Conservation (phyloP, 2,113 vertebrate genomes). For the Turdus rufiventris region DNA sequence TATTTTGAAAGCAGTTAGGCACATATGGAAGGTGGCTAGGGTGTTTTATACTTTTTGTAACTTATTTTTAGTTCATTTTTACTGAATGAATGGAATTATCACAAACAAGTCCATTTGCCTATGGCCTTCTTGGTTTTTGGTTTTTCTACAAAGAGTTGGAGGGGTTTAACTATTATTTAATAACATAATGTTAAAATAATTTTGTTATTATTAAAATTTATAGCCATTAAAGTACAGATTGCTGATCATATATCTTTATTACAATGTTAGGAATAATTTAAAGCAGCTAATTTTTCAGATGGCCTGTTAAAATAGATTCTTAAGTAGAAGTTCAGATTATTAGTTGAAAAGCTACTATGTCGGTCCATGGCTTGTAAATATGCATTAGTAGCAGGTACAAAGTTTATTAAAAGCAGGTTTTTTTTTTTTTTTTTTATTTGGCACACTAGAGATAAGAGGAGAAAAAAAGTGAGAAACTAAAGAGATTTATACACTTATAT, state of each 20-base stretch:
- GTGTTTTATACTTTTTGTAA: not conserved
- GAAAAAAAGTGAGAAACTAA: not conserved
- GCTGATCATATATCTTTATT: not conserved
- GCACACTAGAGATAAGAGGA: not conserved
- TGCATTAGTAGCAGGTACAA: not conserved
- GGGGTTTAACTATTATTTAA: not conserved
- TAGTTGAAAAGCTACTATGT: not conserved
- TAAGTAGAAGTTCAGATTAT: not conserved
- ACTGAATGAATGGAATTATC: not conserved
- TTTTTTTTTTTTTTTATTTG: not conserved
- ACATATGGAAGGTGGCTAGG: not conserved
- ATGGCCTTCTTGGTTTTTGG: not conserved
- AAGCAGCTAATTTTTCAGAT: not conserved
- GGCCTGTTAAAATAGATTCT: not conserved
- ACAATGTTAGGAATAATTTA: not conserved
- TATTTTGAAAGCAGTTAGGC: not conserved
- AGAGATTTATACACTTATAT: not conserved
- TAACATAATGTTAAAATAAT: not conserved
- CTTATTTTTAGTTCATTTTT: not conserved
- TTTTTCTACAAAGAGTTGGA: not conserved
- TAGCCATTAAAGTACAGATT: not conserved
- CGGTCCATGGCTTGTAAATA: not conserved
- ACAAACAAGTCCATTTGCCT: not conserved
- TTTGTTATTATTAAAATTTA: not conserved
- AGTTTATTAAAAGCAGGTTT: not conserved